Percentiles rank a stretch among this genome's conserved stretches.
phyloP scores from a whole-genome alignment of 2,797 vertebrate species.

The Phoeniculus purpureus region DNA sequence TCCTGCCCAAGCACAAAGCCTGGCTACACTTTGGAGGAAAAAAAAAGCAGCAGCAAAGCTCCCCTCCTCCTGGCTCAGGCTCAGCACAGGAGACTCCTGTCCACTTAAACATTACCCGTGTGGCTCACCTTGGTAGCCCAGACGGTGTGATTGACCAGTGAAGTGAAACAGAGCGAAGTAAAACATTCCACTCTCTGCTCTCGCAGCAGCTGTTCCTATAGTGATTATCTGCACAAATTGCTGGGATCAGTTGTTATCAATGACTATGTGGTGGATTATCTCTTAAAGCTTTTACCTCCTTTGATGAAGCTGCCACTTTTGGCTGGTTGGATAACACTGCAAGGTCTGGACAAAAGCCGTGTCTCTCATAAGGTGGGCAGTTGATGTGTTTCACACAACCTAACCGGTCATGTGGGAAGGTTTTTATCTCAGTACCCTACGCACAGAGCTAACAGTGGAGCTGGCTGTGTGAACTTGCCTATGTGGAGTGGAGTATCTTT shows the following conservation, averaged over 20 bases:
- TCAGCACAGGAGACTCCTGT: background rate
- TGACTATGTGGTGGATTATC: background rate
- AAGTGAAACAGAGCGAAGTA: accelerated
- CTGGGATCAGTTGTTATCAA: constrained; percentile 1
- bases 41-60: background rate
- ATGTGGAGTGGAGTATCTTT: background rate
- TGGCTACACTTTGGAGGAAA: background rate
- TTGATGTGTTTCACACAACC: background rate
- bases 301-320: background rate
- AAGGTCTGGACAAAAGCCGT: background rate
- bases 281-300: background rate
- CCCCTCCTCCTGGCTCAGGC: background rate
- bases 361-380: background rate
- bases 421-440: background rate
- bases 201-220: background rate
- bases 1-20: background rate
- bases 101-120: background rate
- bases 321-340: background rate
- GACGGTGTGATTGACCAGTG: background rate
- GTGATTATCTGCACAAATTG: background rate
- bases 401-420: background rate
- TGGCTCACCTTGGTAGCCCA: background rate
- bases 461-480: background rate
- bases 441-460: background rate
- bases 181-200: background rate